phyloP scores from a whole-genome alignment of 2,113 vertebrate genomes.

The Hemiprocne comata region DNA sequence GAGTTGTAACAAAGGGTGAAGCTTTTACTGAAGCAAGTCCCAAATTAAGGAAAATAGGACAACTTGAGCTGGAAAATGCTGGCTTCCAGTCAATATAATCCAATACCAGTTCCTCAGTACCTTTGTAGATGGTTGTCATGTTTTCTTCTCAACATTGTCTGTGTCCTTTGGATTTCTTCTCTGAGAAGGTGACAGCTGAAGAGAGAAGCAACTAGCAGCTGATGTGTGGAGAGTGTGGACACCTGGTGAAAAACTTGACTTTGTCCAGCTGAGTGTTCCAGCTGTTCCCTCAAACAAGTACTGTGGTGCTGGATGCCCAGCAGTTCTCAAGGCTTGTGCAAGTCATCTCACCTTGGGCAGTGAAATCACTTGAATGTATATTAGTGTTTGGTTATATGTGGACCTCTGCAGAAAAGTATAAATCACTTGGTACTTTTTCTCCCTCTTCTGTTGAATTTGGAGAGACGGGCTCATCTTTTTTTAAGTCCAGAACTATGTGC shows the following conservation, averaged over 20 bases:
- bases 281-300: not conserved
- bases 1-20: not conserved
- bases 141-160: not conserved
- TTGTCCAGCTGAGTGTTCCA: not conserved
- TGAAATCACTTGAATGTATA: accelerated
- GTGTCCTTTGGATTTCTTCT: not conserved
- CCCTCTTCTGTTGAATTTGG: constrained; percentile 14
- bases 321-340: not conserved
- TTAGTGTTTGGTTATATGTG: not conserved
- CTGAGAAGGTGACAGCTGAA: not conserved
- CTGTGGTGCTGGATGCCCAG: not conserved
- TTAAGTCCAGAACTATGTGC: not conserved
- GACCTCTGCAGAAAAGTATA: not conserved
- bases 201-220: not conserved
- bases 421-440: not conserved
- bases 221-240: not conserved
- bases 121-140: not conserved
- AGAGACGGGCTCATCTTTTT: not conserved
- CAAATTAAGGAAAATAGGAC: not conserved
- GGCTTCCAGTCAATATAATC: not conserved
- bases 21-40: not conserved
- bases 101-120: not conserved
- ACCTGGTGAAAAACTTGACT: not conserved
- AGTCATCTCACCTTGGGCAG: not conserved
- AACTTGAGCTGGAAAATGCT: not conserved